Conservation (phyloP, 2,888 invertebrate genomes). For the Endotricha flammealis region DNA sequence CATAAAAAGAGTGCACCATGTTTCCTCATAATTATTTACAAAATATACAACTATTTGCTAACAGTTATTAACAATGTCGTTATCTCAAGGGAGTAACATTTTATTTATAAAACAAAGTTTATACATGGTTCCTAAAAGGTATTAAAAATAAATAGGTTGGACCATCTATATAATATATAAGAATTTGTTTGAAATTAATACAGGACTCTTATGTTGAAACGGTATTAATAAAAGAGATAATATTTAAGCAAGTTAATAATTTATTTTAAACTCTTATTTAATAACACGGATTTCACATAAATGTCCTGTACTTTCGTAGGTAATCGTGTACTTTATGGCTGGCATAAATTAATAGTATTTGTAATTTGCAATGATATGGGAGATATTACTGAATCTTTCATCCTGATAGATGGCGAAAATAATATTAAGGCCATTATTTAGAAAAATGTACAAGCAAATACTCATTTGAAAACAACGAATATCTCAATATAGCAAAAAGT, state of each 20-base stretch:
- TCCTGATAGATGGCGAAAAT: no score
- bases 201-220: not conserved
- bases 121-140: constrained; percentile 14
- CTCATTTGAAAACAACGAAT: constrained; percentile 4
- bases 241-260: not conserved
- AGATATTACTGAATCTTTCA: no score
- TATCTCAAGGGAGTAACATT: constrained; percentile 30
- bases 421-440: no score
- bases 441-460: not conserved
- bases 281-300: not conserved
- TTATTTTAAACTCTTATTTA: no score
- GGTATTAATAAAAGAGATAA: not conserved
- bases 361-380: no score
- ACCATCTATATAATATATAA: constrained; percentile 31
- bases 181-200: not conserved
- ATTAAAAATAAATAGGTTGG: constrained; percentile 41
- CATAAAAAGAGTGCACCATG: constrained; percentile 63
- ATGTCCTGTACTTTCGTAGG: not conserved
- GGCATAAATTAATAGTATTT: no score
- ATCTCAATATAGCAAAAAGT: constrained; percentile 27
- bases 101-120: constrained; percentile 21
- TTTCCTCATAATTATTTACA: constrained; percentile 61
- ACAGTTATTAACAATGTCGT: constrained; percentile 65
- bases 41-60: constrained; percentile 63
- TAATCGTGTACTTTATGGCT: not conserved